Percentiles rank a stretch among this genome's conserved stretches.
Evolutionary conservation across 2,113 vertebrate genomes (phyloP).

Genomic region (Ammodytes dubius): DNA sequence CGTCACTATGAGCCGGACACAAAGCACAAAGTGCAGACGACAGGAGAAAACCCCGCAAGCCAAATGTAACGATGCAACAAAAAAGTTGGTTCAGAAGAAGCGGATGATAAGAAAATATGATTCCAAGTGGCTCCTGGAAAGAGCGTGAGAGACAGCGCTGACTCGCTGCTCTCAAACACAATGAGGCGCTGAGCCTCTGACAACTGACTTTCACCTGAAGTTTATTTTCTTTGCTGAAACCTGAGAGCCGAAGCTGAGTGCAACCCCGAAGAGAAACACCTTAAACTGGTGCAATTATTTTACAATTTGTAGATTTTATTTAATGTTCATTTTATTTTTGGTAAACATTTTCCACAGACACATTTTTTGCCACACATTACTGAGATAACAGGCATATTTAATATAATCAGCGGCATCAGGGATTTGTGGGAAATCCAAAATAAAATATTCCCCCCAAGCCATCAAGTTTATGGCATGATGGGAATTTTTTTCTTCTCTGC

Average conservation of each 20-base stretch:
- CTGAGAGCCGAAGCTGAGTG: slow-evolving; percentile 34
- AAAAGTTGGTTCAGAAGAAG: slow-evolving; percentile 19
- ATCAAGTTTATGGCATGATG: background rate
- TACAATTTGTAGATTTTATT: background rate
- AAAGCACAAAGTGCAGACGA: slow-evolving; percentile 20
- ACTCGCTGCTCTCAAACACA: slow-evolving; percentile 61
- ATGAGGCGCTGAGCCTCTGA: slow-evolving; percentile 53
- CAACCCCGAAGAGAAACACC: background rate
- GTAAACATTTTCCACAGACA: background rate
- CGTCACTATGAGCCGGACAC: slow-evolving; percentile 46
- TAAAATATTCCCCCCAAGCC: no score
- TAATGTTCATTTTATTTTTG: no score
- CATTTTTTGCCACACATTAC: background rate
- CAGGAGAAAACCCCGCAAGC: slow-evolving; percentile 5
- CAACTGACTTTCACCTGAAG: slow-evolving; percentile 70
- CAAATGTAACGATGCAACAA: background rate
- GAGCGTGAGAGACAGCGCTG: slow-evolving; percentile 24
- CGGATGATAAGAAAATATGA: background rate
- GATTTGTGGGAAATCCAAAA: background rate
- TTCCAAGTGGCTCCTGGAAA: slow-evolving; percentile 23
- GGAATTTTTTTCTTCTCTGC: background rate
- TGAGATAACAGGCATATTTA: background rate
- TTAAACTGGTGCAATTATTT: background rate
- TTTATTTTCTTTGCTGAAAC: slow-evolving; percentile 51
- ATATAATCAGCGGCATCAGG: background rate